Percentiles rank a stretch among this genome's conserved stretches.
Evolutionary conservation across 2,113 vertebrate species (phyloP).

Genomic region (Colistium nudipinnis): DNA sequence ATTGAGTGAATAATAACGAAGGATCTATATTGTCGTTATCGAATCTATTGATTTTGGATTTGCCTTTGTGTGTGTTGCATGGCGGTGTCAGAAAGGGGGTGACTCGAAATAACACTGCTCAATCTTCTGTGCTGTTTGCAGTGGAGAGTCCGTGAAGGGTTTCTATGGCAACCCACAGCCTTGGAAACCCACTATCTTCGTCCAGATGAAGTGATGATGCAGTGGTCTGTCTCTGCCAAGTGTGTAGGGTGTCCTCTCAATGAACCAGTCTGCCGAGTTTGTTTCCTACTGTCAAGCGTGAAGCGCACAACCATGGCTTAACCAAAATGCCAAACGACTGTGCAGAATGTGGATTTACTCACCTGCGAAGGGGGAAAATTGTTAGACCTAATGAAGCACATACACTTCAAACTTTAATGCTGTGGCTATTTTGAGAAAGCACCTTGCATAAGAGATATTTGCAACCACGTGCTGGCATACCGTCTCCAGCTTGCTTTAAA

Average conservation of each 20-base stretch:
- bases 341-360: conserved; percentile 21
- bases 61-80: conserved; percentile 17
- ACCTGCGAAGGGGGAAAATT: conserved; percentile 12
- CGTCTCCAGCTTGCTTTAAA: conserved; percentile 15
- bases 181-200: conserved; percentile 63
- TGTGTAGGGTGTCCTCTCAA: conserved; percentile 18
- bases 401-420: conserved; percentile 26
- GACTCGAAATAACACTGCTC: conserved; percentile 57
- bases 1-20: no score
- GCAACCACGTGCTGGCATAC: conserved; percentile 7
- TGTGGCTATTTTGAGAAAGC: conserved; percentile 32
- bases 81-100: conserved; percentile 22
- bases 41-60: conserved; percentile 5
- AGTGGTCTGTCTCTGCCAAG: conserved; percentile 40
- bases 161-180: conserved; percentile 74
- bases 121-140: conserved; percentile 65
- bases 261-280: conserved; percentile 27
- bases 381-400: conserved; percentile 15
- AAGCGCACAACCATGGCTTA: not conserved
- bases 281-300: conserved; percentile 24
- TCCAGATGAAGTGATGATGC: conserved; percentile 67
- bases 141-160: conserved; percentile 59
- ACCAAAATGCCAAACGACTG: not conserved
- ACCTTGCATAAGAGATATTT: conserved; percentile 21
- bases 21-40: no score